phyloP scores from a whole-genome alignment of 2,797 vertebrate genomes.

The Brachyrhaphis roseni region DNA sequence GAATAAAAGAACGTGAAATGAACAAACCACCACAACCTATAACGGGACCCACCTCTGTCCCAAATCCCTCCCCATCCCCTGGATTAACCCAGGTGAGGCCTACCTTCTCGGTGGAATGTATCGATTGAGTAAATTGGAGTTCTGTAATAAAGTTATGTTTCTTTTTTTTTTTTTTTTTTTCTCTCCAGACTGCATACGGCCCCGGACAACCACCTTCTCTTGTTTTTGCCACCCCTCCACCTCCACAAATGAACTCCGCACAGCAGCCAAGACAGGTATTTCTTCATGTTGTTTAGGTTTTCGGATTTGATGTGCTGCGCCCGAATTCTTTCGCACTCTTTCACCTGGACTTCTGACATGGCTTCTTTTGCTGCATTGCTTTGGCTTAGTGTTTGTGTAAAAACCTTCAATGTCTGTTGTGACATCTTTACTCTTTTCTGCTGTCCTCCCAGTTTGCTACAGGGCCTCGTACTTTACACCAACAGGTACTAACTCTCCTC shows the following conservation, averaged over 20 bases:
- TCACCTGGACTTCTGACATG: constrained; percentile 30
- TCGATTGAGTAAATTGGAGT: constrained; percentile 3
- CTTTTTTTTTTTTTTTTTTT: background rate
- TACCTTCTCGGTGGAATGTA: background rate
- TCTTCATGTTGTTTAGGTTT: background rate
- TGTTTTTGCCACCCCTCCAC: constrained; percentile 89
- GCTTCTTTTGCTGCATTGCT: constrained; percentile 51
- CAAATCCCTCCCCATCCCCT: constrained; percentile 94
- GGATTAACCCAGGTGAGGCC: constrained; percentile 94
- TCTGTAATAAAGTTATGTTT: background rate
- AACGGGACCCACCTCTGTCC: constrained; percentile 93
- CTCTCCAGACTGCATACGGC: constrained; percentile 87
- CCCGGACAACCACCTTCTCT: constrained; percentile 93
- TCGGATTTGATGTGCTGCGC: background rate
- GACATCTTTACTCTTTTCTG: constrained; percentile 78
- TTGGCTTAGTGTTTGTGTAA: constrained; percentile 37
- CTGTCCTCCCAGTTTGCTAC: constrained; percentile 89
- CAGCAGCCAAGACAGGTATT: constrained; percentile 95
- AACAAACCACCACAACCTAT: constrained; percentile 99
- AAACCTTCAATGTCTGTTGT: constrained; percentile 64
- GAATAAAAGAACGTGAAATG: constrained; percentile 99
- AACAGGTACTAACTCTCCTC: constrained; percentile 88
- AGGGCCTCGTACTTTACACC: constrained; percentile 93
- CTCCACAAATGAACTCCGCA: constrained; percentile 98
- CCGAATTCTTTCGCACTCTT: constrained; percentile 13